Conservation (phyloP, 2,797 vertebrate species). For the Pseudopleuronectes americanus region DNA sequence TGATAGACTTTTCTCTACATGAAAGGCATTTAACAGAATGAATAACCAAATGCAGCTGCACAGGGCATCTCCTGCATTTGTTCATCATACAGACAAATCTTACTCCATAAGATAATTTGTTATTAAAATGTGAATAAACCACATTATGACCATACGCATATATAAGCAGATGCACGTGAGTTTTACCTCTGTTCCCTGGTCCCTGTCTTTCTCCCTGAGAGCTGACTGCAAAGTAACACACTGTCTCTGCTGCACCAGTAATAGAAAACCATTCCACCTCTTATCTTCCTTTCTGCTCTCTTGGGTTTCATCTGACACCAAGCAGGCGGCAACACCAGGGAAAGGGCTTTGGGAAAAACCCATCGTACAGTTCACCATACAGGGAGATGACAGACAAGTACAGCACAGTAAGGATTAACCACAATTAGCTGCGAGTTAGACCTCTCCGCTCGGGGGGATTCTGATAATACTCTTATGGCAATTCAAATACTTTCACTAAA, state of each 20-base stretch:
- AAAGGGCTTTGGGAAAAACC: constrained; percentile 22
- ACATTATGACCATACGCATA: too few species aligned
- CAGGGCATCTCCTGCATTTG: too few species aligned
- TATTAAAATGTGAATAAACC: too few species aligned
- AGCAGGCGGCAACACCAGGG: constrained; percentile 1
- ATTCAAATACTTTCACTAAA: constrained; percentile 36
- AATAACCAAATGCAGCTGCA: too few species aligned
- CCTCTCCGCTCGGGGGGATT: constrained; percentile 1
- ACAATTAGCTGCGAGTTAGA: constrained; percentile 11
- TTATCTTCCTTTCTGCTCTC: not conserved
- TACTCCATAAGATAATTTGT: too few species aligned
- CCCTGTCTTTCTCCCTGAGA: not conserved
- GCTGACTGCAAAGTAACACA: not conserved
- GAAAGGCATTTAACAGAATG: too few species aligned
- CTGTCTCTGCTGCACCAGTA: not conserved
- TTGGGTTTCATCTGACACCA: constrained; percentile 12
- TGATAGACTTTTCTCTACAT: too few species aligned
- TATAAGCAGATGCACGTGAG: too few species aligned
- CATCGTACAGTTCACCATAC: not conserved
- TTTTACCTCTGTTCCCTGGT: not conserved
- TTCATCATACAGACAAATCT: too few species aligned
- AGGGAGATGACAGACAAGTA: constrained; percentile 10
- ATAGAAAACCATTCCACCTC: not conserved
- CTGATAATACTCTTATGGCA: constrained; percentile 30
- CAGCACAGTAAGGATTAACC: constrained; percentile 35